Percentiles rank a stretch among this genome's conserved stretches.
Evolutionary conservation across 2,797 vertebrate genomes (phyloP).

Genomic region (Staurois parvus): DNA sequence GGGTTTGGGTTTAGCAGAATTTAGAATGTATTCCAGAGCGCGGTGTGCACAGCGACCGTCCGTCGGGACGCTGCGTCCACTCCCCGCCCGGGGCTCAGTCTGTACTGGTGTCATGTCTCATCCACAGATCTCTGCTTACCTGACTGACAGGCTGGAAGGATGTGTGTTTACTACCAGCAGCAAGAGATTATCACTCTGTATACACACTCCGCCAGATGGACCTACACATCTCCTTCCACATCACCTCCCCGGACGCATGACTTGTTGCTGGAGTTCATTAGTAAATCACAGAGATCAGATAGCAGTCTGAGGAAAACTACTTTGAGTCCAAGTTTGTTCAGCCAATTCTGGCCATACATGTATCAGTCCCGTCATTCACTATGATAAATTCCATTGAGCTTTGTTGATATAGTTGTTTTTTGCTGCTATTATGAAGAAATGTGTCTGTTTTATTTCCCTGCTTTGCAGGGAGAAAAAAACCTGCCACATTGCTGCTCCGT

Average conservation of each 20-base stretch:
- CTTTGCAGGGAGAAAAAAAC: too few relatives aligned
- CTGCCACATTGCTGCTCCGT: too few relatives aligned
- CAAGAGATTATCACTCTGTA: background rate
- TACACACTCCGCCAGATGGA: slow-evolving; percentile 1
- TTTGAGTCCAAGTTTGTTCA: too few relatives aligned
- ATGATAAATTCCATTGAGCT: too few relatives aligned
- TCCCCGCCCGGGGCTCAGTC: background rate
- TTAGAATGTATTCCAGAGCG: background rate
- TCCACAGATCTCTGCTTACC: background rate
- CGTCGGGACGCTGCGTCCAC: background rate
- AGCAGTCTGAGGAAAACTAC: too few relatives aligned
- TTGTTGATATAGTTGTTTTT: too few relatives aligned
- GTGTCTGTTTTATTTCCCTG: too few relatives aligned
- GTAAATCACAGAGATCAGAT: too few relatives aligned
- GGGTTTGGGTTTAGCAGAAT: background rate
- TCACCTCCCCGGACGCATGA: background rate
- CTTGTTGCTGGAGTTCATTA: too few relatives aligned
- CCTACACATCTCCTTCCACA: background rate
- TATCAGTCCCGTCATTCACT: too few relatives aligned
- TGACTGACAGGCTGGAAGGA: background rate
- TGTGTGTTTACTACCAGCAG: background rate
- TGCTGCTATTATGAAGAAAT: too few relatives aligned
- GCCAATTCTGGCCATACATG: too few relatives aligned
- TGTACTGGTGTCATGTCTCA: slow-evolving; percentile 9
- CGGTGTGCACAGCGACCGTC: background rate